Conservation (phyloP, 2,113 vertebrate genomes). For the Neodon shergylaensis region DNA sequence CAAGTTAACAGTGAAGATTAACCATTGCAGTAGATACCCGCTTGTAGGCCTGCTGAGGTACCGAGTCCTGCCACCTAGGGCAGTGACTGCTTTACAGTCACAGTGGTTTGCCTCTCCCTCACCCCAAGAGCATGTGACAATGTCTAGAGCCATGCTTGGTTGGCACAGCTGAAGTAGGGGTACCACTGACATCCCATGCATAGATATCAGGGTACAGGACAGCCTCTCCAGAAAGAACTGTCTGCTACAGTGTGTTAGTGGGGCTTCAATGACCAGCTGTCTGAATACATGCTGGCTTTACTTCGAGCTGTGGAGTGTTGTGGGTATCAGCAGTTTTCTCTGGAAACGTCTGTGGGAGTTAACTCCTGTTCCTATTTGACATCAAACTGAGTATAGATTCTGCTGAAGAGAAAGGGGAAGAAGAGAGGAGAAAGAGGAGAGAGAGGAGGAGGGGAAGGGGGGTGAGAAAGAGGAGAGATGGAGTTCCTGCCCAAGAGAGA, state of each 20-base stretch:
- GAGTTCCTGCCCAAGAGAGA: background rate
- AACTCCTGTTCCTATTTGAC: background rate
- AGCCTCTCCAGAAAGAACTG: background rate
- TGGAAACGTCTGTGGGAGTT: background rate
- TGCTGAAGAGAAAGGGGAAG: background rate
- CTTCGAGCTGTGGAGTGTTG: background rate
- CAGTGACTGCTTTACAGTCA: background rate
- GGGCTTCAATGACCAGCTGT: background rate
- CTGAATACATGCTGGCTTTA: background rate
- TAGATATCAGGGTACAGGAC: background rate
- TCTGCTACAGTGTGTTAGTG: rapidly evolving
- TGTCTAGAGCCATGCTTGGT: background rate
- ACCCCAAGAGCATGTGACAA: background rate
- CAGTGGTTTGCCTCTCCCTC: rapidly evolving
- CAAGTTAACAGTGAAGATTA: background rate
- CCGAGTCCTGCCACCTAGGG: no score
- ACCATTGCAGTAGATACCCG: background rate
- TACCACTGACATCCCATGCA: background rate
- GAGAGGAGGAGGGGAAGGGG: no score
- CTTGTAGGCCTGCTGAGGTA: background rate
- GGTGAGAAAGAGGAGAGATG: background rate
- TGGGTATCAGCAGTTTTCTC: background rate
- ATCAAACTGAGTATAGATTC: background rate
- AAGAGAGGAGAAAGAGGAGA: no score
- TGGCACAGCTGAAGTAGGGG: background rate